phyloP scores from a whole-genome alignment of 92 coral and sea anemone species.

The Blastomussa wellsi region DNA sequence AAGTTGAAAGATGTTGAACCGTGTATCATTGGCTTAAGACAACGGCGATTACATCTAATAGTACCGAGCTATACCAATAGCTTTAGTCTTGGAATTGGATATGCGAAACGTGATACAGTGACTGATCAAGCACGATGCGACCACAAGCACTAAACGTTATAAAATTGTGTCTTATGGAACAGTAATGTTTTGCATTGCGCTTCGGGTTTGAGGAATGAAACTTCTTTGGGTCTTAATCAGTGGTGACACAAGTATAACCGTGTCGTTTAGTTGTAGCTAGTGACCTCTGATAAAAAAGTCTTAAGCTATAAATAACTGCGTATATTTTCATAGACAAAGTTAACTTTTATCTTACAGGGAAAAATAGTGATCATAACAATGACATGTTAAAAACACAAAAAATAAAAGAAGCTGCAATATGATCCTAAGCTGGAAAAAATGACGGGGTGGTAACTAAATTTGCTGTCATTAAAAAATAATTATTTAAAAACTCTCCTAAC shows the following conservation, averaged over 20 bases:
- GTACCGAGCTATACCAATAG: neutral
- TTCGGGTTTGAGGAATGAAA: neutral
- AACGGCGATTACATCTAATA: too few species aligned
- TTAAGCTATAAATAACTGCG: neutral
- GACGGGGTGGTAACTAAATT: neutral
- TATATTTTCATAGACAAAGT: neutral
- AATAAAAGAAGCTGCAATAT: neutral
- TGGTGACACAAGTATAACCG: neutral
- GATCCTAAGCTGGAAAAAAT: neutral
- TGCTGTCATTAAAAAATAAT: conserved; percentile 7
- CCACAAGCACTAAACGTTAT: neutral
- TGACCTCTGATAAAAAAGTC: neutral
- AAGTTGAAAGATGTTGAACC: too few species aligned
- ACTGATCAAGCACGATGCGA: neutral
- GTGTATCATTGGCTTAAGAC: too few species aligned
- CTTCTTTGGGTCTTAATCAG: neutral
- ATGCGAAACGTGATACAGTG: neutral
- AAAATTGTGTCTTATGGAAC: neutral
- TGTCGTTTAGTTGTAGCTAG: neutral
- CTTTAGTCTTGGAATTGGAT: neutral
- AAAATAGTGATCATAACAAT: neutral
- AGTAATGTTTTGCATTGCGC: neutral
- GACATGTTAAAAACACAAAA: neutral
- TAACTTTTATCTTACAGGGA: neutral
- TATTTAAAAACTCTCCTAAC: neutral